Evolutionary conservation across 2,113 vertebrate species (phyloP), one percentile per base, ranked within the genome.

Genomic region (Cepphus grylle): DNA sequence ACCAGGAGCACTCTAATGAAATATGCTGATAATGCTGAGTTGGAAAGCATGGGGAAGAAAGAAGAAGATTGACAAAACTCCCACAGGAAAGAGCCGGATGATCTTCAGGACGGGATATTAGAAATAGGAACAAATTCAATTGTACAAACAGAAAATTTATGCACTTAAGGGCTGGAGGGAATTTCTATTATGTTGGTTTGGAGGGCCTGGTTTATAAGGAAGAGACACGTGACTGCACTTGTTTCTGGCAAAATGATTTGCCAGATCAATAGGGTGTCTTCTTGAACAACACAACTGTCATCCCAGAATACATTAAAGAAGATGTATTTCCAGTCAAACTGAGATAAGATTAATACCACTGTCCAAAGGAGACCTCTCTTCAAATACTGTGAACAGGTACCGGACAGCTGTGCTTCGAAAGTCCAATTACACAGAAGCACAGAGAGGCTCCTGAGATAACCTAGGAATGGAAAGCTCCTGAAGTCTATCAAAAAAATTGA

Each of bases 211-310:
- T 72, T 84, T 79, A n/a, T 63, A 87, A 85, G 40, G 15, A 45
- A 67, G 63, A 76, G 26, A 90, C 32, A 73, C 16, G 13, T 36
- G 80, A 94, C 63, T 47, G 29, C 61, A 56, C 56, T 91, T 47
- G 34, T 81, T 86, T 93, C 90, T 96, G 84, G 81, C 89, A 91
- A 96, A 90, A 79, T 69, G 40, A 76, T 87, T 85, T 93, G 70
- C 56, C 81, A 82, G 70, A 96, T 96, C 94, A 85, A 94, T 94
- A 91, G 25, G 34, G 70, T 56, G 20, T 61, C 96, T 95, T 95
- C 89, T 78, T 95, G 93, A 88, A 89, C 94, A 91, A 94, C 30
- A 76, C 43, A 72, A 26, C 56, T 77, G 86, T 88, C 93, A 92
- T 92, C 34, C 86, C 82, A 86, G 69, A 89, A 78, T 43, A 81